Conservation (phyloP, 1,140 invertebrate species). For the Mylabris phalerata region DNA sequence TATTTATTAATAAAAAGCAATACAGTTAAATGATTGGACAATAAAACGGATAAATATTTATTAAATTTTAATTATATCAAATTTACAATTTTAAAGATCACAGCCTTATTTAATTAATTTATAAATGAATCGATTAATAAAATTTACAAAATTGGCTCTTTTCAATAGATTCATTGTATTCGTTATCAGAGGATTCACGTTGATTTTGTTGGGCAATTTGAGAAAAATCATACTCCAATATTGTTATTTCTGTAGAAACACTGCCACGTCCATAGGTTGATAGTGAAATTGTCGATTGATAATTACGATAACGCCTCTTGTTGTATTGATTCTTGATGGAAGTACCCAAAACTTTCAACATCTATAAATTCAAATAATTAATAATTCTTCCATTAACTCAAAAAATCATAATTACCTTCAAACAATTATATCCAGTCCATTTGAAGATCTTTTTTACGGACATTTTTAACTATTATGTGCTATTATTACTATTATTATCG, state of each 20-base stretch:
- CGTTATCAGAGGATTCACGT: constrained; percentile 27
- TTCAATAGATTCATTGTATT: constrained; percentile 30
- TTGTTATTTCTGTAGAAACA: constrained; percentile 28
- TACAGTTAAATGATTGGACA: too few relatives aligned
- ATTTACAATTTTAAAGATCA: constrained; percentile 4
- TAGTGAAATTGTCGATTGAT: constrained; percentile 20
- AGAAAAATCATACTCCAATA: constrained; percentile 23
- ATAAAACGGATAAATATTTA: too few relatives aligned
- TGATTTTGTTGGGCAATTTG: constrained; percentile 17
- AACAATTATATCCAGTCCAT: constrained; percentile 27
- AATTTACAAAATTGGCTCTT: constrained; percentile 17
- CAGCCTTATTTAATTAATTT: constrained; percentile 6
- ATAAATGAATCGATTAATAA: constrained; percentile 7
- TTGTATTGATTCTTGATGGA: constrained; percentile 24
- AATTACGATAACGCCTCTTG: constrained; percentile 19
- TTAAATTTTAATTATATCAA: background rate
- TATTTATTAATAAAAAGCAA: too few relatives aligned
- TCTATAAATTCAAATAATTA: constrained; percentile 9
- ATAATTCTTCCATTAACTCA: background rate
- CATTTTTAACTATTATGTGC: constrained; percentile 13
- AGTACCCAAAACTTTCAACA: constrained; percentile 26
- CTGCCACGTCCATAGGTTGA: constrained; percentile 26
- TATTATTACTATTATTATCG: too few relatives aligned
- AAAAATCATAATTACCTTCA: constrained; percentile 26
- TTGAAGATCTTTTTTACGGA: constrained; percentile 28